Evolutionary conservation across 2,797 vertebrate genomes (phyloP).

Genomic region (Petrocephalus sullivani): DNA sequence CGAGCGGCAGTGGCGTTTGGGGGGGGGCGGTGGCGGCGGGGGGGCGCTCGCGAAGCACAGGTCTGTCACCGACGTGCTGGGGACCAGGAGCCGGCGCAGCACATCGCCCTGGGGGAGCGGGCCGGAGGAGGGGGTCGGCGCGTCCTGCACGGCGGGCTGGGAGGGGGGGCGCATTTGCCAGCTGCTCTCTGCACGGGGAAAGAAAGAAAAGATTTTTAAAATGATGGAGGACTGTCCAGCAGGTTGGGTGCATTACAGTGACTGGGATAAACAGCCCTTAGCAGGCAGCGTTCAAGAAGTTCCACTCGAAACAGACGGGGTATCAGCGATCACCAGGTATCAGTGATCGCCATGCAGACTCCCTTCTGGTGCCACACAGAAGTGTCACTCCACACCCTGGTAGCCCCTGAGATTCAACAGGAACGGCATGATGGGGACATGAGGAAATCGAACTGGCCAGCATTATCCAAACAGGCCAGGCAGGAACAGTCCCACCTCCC

Average conservation of each 20-base stretch:
- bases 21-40: slow-evolving; percentile 69
- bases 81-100: slow-evolving; percentile 55
- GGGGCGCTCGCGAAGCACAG: slow-evolving; percentile 70
- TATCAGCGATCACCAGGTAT: neutral
- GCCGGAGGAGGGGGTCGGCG: slow-evolving; percentile 68
- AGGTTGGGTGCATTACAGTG: neutral
- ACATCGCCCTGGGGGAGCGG: slow-evolving; percentile 59
- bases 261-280: neutral
- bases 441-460: neutral
- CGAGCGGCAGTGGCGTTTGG: slow-evolving; percentile 82
- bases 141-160: slow-evolving; percentile 71
- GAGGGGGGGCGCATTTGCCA: slow-evolving; percentile 73
- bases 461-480: slow-evolving; percentile 26
- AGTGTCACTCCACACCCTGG: neutral
- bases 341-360: neutral
- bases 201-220: neutral
- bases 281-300: no score
- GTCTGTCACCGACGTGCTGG: slow-evolving; percentile 70
- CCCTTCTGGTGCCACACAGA: neutral
- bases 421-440: neutral
- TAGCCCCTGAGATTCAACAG: neutral
- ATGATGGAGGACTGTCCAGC: neutral
- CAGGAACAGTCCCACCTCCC: neutral
- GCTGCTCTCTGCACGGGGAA: slow-evolving; percentile 64
- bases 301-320: neutral